Percentiles rank a stretch among this genome's conserved stretches.
phyloP scores from a whole-genome alignment of 2,888 invertebrate species.

The Tolmerus cingulatus region DNA sequence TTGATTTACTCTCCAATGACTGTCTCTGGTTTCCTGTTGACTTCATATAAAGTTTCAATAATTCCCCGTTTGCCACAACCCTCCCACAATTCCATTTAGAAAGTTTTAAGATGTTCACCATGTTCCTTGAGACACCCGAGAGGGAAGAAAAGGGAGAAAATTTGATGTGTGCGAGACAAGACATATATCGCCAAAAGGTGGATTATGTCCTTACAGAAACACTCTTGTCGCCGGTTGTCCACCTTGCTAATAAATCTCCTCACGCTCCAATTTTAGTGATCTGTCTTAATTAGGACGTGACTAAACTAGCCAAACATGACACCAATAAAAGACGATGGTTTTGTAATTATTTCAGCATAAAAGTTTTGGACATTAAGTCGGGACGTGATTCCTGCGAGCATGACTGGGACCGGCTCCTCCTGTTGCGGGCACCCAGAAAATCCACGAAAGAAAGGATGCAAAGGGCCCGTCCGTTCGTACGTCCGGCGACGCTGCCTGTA shows the following conservation, averaged over 20 bases:
- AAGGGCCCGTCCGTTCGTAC: background rate
- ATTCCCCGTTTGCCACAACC: background rate
- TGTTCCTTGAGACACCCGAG: background rate
- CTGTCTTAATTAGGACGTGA: slow-evolving; percentile 41
- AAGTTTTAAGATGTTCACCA: background rate
- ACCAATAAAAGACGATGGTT: slow-evolving; percentile 37
- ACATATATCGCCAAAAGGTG: background rate
- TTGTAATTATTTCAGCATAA: slow-evolving; percentile 37
- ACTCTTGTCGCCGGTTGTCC: background rate
- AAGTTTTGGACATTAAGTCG: slow-evolving; percentile 28
- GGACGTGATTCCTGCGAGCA: slow-evolving; percentile 13
- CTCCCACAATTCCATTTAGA: background rate
- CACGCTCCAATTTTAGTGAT: slow-evolving; percentile 36
- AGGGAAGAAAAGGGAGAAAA: background rate
- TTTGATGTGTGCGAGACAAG: background rate
- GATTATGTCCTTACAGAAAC: background rate
- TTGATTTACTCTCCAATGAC: background rate
- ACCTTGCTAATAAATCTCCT: slow-evolving; percentile 32
- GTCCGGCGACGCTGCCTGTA: background rate
- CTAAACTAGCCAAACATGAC: background rate
- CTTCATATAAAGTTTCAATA: background rate
- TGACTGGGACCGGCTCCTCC: background rate
- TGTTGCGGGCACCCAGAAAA: background rate
- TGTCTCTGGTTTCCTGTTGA: background rate
- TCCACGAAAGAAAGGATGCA: background rate